These are phyloP conservation scores for Drosophila lini DNA, from an alignment of 1,140 invertebrate genomes.

Conservation along the genomic window DNA sequence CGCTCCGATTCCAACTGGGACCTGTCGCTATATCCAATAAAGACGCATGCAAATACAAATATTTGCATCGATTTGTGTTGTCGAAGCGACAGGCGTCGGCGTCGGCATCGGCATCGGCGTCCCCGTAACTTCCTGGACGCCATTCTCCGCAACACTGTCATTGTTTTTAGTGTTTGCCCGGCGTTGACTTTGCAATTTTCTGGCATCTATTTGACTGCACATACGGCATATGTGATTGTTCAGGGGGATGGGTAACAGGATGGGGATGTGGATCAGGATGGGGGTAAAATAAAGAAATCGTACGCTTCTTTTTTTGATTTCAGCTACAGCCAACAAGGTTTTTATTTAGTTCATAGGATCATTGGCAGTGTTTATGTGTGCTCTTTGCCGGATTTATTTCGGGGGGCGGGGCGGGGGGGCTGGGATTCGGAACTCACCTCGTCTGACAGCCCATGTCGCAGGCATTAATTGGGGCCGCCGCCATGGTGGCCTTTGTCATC, in stretches of 20 bases:
- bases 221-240: slow-evolving; percentile 31
- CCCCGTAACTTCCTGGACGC: slow-evolving; percentile 13
- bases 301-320: background rate
- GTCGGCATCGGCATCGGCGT: too few relatives aligned
- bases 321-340: background rate
- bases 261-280: background rate
- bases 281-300: slow-evolving; percentile 2
- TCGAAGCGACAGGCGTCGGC: slow-evolving; percentile 54
- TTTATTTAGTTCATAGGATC: slow-evolving; percentile 15
- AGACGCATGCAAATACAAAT: slow-evolving; percentile 79
- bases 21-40: slow-evolving; percentile 58
- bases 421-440: slow-evolving; percentile 55
- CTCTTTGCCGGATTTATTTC: background rate
- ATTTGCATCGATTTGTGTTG: slow-evolving; percentile 82
- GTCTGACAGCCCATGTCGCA: slow-evolving; percentile 84
- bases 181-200: slow-evolving; percentile 72
- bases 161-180: slow-evolving; percentile 72
- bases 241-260: background rate
- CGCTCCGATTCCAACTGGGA: slow-evolving; percentile 9
- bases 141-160: slow-evolving; percentile 39
- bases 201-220: slow-evolving; percentile 62
- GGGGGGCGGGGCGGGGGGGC: background rate
- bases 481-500: slow-evolving; percentile 62
- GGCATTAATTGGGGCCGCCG: slow-evolving; percentile 65
- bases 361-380: background rate